Evolutionary conservation across 2,113 vertebrate genomes (phyloP), one percentile per base, ranked within the genome.

Genomic region (Eidolon helvum): DNA sequence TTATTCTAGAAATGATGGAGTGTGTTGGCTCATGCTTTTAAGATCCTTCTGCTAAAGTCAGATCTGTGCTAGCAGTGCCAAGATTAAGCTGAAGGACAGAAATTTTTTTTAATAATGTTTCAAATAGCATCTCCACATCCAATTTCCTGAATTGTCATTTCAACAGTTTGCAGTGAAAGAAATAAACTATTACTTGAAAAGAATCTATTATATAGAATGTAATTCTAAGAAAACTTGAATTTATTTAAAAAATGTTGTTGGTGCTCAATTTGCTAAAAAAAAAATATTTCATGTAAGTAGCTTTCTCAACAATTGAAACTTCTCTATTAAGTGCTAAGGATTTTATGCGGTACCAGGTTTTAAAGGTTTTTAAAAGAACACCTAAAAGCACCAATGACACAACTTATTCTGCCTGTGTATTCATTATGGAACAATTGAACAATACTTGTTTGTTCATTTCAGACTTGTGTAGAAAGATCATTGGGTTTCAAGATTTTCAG

Each of bases 401-500:
- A 71, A 45, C 19, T 65, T 92, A 33, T 78, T 82, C 84, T 78
- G 35, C 22, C 19, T 57, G 30, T 86, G 75, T 14, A n/a, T 40
- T 96, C 43, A 91, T 94, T 40, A 71, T 75, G 45, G 45, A 95
- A 71, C 72, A 43, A 55, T 66, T 71, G 94, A 96, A 97, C 77
- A 97, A 92, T 95, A 65, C 85, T 50, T 95, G 68, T 79, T 93
- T 96, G 71, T 91, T 95, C 8, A 1, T 89, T 87, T 78, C 63
- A 87, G 92, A 90, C 86, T 88, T 43, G n/a, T 63, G 69, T 87
- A 85, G 77, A 93, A 94, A 90, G 77, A 95, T 78, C 15, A 55
- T 63, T 84, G 78, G 4, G 22, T 95, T 96, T 98, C 97, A 97
- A 96, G 93, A 91, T 96, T 98, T 90, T 96, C 77, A 78, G 87